Base-by-base conservation (phyloP, 2,797 vertebrate genomes). In the Sebastes itinus region DNA sequence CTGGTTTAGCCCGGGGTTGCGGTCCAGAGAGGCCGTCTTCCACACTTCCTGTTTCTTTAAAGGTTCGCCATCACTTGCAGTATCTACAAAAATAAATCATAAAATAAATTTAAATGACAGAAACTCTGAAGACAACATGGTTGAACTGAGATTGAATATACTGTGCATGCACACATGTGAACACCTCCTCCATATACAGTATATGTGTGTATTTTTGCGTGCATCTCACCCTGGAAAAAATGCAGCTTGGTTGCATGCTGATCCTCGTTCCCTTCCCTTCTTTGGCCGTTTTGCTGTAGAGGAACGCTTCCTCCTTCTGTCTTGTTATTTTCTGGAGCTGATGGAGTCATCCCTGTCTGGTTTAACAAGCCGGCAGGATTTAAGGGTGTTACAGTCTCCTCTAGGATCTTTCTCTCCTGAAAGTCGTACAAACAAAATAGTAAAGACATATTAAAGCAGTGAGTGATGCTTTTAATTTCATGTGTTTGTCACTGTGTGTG, bases 341-440 rank as follows among this genome's bases (percentile, higher is more conserved):
- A 52, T 25, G 75, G 38, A 52, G 66, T 55, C 0, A 33, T 67
- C 59, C 23, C 82, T 10, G 81, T 81, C 68, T 91, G 92, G 60
- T 78, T 94, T 63, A 92, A 66, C 69, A 92, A 30, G 9, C 81
- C 56, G 0, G 88, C 80, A 2, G 91, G 90, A 54, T 96, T 97
- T 89, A 99, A 95, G 0, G 97, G 97, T 54, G 97, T 93, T 23
- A 97, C 95, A 0, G 98, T 99, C 94, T 99, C 99, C 88, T 99
- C 98, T 59, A 99, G 96, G 85, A 99, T 99, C 76, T 94, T 97
- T 67, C 96, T 96, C 80, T 99, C 99, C 99, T 99, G 79, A 30
- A 76, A 42, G 22, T 76, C 10, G 7, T 2, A 49, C 20, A 33
- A 11, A 75, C n/a, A 75, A 38, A 84, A 56, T 3, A 52, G 46